These are phyloP conservation scores for Apostichopus californicus DNA, from an alignment of 35 echinoderm and acorn worm genomes.

Conservation along the genomic window DNA sequence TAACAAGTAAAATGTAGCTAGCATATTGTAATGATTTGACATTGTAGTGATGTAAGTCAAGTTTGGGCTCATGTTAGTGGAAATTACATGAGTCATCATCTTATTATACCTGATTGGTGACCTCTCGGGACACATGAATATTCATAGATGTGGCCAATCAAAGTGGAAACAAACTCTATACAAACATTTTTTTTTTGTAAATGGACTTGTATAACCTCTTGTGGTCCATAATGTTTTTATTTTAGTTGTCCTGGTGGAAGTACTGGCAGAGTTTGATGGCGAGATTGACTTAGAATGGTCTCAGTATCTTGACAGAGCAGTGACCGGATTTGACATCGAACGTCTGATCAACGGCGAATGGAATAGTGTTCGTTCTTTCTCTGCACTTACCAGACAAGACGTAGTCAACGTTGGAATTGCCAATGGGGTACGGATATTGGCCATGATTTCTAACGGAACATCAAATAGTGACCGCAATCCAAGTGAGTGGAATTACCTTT, in stretches of 20 bases:
- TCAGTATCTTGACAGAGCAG: slow-evolving; percentile 13
- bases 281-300: slow-evolving; percentile 28
- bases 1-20: no score
- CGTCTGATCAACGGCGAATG: not conserved
- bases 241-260: slow-evolving; percentile 26
- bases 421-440: slow-evolving; percentile 7
- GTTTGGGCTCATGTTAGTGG: no score
- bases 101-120: no score
- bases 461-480: slow-evolving; percentile 22
- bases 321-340: slow-evolving; percentile 14
- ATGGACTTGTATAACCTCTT: no score
- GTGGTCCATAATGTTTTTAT: no score
- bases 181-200: no score
- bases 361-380: not conserved
- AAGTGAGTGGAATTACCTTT: not conserved
- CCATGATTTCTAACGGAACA: not conserved
- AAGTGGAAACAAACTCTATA: no score
- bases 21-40: no score
- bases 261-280: slow-evolving; percentile 26
- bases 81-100: no score
- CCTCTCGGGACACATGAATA: no score
- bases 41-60: no score
- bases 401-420: slow-evolving; percentile 20
- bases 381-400: not conserved
- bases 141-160: no score